Percentiles rank a stretch among this genome's conserved stretches.
Conservation (phyloP, 2,113 vertebrate species). For the Gymnocephalus cernua region DNA sequence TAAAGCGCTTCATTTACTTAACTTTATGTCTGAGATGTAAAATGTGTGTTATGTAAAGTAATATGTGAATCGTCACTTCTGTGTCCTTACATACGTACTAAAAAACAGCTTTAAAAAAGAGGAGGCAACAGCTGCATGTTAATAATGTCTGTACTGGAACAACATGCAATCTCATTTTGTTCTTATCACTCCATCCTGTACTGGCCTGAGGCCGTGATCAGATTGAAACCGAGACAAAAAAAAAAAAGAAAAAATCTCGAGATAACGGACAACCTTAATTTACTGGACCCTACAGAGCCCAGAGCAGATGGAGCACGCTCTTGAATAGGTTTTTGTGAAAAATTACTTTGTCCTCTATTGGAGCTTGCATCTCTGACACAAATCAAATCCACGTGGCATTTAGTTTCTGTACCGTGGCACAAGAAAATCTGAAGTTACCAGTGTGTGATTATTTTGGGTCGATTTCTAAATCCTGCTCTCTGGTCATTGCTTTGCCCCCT, state of each 20-base stretch:
- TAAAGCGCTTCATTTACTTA: constrained; percentile 3
- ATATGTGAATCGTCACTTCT: constrained; percentile 21
- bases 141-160: constrained; percentile 2
- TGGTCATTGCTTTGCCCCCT: neutral
- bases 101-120: neutral
- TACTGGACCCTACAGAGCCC: constrained; percentile 20
- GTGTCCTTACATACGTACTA: constrained; percentile 4
- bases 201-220: constrained; percentile 37
- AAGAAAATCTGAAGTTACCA: neutral
- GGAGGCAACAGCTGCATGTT: constrained; percentile 3
- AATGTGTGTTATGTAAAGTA: constrained; percentile 16
- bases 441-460: neutral
- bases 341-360: neutral
- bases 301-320: constrained; percentile 30
- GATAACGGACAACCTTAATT: constrained; percentile 43
- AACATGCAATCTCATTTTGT: constrained; percentile 50
- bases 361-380: neutral
- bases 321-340: constrained; percentile 9
- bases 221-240: constrained; percentile 26
- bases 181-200: constrained; percentile 44
- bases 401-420: neutral
- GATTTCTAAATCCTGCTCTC: neutral
- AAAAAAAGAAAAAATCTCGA: neutral
- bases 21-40: constrained; percentile 15
- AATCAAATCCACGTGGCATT: neutral